Base-by-base conservation (phyloP, 2,888 invertebrate genomes). In the Chirona hameri region DNA sequence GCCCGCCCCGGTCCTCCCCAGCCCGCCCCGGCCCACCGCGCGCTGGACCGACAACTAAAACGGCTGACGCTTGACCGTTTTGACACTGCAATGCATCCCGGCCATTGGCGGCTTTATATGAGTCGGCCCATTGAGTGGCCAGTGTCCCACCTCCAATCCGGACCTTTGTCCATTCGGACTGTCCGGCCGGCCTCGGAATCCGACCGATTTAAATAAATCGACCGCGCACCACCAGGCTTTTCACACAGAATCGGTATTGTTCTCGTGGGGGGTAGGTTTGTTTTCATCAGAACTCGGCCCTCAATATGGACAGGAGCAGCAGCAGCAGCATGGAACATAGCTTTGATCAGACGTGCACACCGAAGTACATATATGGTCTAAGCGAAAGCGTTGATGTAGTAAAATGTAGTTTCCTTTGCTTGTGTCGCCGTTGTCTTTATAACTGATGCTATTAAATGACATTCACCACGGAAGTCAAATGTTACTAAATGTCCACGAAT, bases 51-150 rank as follows among this genome's bases (percentile, higher is more conserved):
- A 65, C 65, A 65, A 39, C 65, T n/a, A 65, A 72, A 72, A 72
- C 24, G 76, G 39, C 21, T n/a, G n/a, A 39, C 76, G 76, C 46
- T 24, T 76, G 39, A 46, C 76, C 76, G 76, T 76, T 76, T 76
- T 76, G 76, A 27, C 76, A 24, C 24, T 46, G 76, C 76, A 76
- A 46, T 76, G 46, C 27, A 46, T 76, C 76, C 10, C 15, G 5
- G 21, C 9, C 27, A 76, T 31, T 31, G 76, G 46, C 46, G 27
- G 76, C 27, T 39, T 27, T 24, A 76, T 21, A 5, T 7, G 18
- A 15, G 46, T 10, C 39, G 76, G 9, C 65, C 76, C 76, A 76
- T 46, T 46, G 76, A 76, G 76, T 76, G 76, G 76, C 46, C 76
- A 46, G 46, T 76, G 76, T 76, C 24, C 24, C 39, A 18, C 24